A percentile compares a stretch with the other conserved stretches of the same genome.
Evolutionary conservation across 1,140 invertebrate genomes (phyloP).

Genomic region (Idris sp.): DNA sequence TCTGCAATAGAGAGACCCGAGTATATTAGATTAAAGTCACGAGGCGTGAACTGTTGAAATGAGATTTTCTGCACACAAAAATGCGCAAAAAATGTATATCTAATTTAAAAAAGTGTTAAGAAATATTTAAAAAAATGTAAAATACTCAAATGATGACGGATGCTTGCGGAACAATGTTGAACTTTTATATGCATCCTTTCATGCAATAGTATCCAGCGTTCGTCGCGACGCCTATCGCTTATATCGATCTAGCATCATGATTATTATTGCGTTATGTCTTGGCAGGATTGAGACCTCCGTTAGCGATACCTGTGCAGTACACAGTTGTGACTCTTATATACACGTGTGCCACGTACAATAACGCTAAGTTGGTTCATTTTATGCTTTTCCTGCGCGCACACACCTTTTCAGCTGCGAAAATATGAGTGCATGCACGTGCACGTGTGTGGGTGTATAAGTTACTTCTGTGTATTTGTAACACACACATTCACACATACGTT

Average conservation of each 20-base stretch:
- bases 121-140: too few species aligned
- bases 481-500: background rate
- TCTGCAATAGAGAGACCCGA: constrained; percentile 38
- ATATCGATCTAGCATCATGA: constrained; percentile 74
- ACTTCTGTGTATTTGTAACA: background rate
- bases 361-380: constrained; percentile 55
- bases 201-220: constrained; percentile 67
- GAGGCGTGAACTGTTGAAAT: constrained; percentile 43
- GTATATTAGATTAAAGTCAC: constrained; percentile 50
- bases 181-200: constrained; percentile 65
- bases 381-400: constrained; percentile 53
- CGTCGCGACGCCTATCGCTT: constrained; percentile 69
- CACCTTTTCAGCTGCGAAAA: constrained; percentile 11
- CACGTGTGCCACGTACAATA: constrained; percentile 55
- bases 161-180: constrained; percentile 49
- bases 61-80: too few species aligned
- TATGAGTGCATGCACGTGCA: background rate
- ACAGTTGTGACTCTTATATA: constrained; percentile 30
- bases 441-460: background rate
- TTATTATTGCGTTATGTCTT: constrained; percentile 74
- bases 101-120: too few species aligned
- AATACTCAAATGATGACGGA: constrained; percentile 2
- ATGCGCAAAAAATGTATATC: too few species aligned
- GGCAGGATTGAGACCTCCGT: constrained; percentile 71
- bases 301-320: constrained; percentile 52